Evolutionary conservation across 2,888 invertebrate species (phyloP).

Genomic region (Pecten maximus): DNA sequence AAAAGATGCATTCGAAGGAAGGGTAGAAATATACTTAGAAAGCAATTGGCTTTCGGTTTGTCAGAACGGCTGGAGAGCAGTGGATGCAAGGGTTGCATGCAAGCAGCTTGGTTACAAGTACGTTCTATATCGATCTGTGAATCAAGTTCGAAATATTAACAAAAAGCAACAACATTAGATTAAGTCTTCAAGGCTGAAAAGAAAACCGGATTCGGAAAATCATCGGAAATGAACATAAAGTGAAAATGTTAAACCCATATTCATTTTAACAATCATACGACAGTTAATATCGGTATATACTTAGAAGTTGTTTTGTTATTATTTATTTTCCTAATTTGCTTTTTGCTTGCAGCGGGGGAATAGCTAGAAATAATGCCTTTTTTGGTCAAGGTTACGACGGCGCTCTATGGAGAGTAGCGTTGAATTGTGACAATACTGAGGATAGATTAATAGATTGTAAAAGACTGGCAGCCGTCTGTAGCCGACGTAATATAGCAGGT

Average conservation of each 20-base stretch:
- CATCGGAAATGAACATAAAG: too few species aligned
- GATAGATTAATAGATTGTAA: not conserved
- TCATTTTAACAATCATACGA: too few species aligned
- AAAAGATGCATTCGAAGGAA: slow-evolving; percentile 7
- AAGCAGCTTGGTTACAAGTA: slow-evolving; percentile 13
- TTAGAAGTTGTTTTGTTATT: not conserved
- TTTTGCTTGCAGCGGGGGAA: not conserved
- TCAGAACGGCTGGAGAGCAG: not conserved
- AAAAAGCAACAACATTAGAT: too few species aligned
- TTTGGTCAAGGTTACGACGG: not conserved
- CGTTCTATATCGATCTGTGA: not conserved
- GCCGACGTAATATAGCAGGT: not conserved
- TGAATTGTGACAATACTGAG: not conserved
- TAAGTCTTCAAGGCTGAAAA: too few species aligned
- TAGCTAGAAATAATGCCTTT: not conserved
- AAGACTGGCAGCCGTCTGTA: not conserved
- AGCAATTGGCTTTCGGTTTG: not conserved
- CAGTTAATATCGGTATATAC: not conserved
- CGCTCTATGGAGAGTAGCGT: not conserved
- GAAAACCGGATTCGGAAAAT: too few species aligned
- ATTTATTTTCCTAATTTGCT: too few species aligned
- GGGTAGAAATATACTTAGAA: not conserved
- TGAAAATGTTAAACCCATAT: too few species aligned
- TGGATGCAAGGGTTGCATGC: not conserved
- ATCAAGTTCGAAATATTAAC: too few species aligned